Conservation (phyloP, 2,797 vertebrate species). For the Scarus forsteni region DNA sequence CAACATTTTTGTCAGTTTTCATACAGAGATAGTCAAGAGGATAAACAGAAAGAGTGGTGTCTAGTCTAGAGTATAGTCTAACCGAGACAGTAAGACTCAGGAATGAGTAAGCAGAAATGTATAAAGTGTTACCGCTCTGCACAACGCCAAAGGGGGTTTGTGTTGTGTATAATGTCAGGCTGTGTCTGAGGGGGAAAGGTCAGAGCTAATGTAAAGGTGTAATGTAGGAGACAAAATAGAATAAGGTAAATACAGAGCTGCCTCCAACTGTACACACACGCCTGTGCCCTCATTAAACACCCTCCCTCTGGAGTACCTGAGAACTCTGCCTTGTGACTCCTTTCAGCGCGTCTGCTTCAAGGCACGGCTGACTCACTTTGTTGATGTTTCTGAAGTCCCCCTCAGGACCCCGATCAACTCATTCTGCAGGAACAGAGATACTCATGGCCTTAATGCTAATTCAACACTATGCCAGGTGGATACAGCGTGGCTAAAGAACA, state of each 20-base stretch:
- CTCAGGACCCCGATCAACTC: slow-evolving; percentile 49
- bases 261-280: slow-evolving; percentile 63
- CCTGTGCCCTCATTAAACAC: slow-evolving; percentile 55
- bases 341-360: slow-evolving; percentile 67
- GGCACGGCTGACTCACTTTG: slow-evolving; percentile 67
- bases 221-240: slow-evolving; percentile 40
- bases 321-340: slow-evolving; percentile 62
- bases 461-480: slow-evolving; percentile 22
- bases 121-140: slow-evolving; percentile 12
- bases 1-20: slow-evolving; percentile 25
- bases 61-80: slow-evolving; percentile 4
- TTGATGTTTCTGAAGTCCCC: slow-evolving; percentile 61
- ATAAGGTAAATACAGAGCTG: slow-evolving; percentile 52
- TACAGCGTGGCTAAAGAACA: slow-evolving; percentile 19
- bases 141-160: slow-evolving; percentile 6
- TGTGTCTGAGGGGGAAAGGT: slow-evolving; percentile 25
- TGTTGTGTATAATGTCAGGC: slow-evolving; percentile 36
- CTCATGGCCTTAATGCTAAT: slow-evolving; percentile 46
- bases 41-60: slow-evolving; percentile 12
- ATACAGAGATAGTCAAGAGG: slow-evolving; percentile 3
- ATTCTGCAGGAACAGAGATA: slow-evolving; percentile 56
- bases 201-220: slow-evolving; percentile 30
- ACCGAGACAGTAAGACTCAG: slow-evolving; percentile 1
- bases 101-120: slow-evolving; percentile 22
- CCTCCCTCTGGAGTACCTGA: slow-evolving; percentile 45